Percentiles rank a stretch among this genome's conserved stretches.
These are phyloP conservation scores for Notolabrus celidotus DNA, from an alignment of 2,797 vertebrate species.

Conservation along the genomic window DNA sequence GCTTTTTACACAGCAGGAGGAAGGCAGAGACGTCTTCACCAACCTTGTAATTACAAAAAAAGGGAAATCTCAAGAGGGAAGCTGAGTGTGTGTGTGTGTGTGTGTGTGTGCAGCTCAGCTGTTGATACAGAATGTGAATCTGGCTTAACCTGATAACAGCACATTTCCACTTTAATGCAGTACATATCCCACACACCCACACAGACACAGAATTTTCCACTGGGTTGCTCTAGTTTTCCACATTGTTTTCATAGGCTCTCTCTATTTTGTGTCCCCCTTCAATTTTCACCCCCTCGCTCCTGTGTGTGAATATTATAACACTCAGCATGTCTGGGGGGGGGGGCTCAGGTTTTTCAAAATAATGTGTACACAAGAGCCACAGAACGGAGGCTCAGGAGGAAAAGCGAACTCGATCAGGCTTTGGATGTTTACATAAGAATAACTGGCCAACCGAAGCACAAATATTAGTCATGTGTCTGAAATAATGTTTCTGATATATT, in stretches of 20 bases:
- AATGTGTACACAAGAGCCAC: constrained; percentile 39
- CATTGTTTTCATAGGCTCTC: constrained; percentile 26
- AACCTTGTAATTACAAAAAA: constrained; percentile 56
- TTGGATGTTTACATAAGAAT: constrained; percentile 43
- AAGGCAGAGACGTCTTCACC: constrained; percentile 3
- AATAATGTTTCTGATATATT: background rate
- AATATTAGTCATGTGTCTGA: constrained; percentile 12
- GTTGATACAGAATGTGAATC: constrained; percentile 51
- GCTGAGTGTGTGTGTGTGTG: constrained; percentile 38
- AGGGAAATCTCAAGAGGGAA: constrained; percentile 47
- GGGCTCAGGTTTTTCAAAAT: constrained; percentile 38
- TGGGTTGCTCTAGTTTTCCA: constrained; percentile 24
- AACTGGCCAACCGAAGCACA: background rate
- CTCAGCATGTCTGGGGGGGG: constrained; percentile 14
- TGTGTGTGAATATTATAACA: constrained; percentile 28
- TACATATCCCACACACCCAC: constrained; percentile 19
- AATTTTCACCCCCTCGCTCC: constrained; percentile 22
- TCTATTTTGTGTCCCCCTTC: constrained; percentile 1
- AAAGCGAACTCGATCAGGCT: constrained; percentile 5
- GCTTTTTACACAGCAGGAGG: constrained; percentile 36
- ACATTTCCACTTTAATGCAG: constrained; percentile 44
- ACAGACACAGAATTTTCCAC: constrained; percentile 27
- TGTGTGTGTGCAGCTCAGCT: constrained; percentile 60
- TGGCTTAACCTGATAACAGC: constrained; percentile 68
- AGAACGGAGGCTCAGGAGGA: constrained; percentile 1